phyloP scores from a whole-genome alignment of 2,113 vertebrate species.

The Podocnemis expansa region DNA sequence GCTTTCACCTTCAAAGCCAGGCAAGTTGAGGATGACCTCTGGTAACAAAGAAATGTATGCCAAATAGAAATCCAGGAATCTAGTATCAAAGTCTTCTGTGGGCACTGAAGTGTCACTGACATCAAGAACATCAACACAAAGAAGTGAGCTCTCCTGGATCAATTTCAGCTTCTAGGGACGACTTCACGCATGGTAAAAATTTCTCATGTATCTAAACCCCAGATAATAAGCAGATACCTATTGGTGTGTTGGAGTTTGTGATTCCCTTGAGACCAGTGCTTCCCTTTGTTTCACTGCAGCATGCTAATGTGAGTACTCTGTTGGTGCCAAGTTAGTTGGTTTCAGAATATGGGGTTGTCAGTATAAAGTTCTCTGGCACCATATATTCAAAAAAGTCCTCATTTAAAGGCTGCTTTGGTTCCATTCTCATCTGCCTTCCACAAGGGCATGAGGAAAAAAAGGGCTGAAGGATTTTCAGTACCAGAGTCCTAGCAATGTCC shows the following conservation, averaged over 20 bases:
- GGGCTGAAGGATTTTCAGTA: background rate
- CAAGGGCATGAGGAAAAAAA: background rate
- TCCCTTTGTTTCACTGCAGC: too few relatives aligned
- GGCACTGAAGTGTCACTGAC: background rate
- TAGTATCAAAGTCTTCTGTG: background rate
- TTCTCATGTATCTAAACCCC: background rate
- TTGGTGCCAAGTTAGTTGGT: too few relatives aligned
- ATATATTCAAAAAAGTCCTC: too few relatives aligned
- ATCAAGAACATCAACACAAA: background rate
- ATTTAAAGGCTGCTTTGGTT: background rate
- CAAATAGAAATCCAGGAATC: background rate
- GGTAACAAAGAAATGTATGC: background rate
- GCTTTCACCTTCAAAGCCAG: background rate
- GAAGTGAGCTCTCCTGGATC: background rate
- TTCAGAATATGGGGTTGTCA: too few relatives aligned
- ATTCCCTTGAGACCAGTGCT: too few relatives aligned
- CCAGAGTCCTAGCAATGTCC: background rate
- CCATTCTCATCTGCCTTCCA: background rate
- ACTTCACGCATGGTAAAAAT: background rate
- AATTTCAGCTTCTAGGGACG: background rate
- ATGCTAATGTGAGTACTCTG: too few relatives aligned
- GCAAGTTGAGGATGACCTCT: background rate
- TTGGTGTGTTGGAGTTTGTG: background rate
- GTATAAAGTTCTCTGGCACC: too few relatives aligned
- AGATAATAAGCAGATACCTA: background rate